phyloP scores from a whole-genome alignment of 2,888 invertebrate species.

The Drosophila robusta region DNA sequence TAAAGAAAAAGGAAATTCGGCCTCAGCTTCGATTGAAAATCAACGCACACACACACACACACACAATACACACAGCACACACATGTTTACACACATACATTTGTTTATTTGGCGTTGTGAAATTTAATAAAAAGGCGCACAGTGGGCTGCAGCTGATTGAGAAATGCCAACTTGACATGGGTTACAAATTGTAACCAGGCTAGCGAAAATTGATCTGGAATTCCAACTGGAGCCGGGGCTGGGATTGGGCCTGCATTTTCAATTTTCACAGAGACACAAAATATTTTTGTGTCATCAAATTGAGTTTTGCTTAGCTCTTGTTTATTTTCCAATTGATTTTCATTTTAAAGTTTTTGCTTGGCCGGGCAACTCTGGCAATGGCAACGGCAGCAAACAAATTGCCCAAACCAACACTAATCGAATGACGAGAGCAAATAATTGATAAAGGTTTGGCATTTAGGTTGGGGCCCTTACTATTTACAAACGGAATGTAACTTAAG shows the following conservation, averaged over 20 bases:
- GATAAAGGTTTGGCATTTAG: constrained; percentile 3
- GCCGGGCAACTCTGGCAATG: neutral
- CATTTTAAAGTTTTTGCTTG: constrained; percentile 27
- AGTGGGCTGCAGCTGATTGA: constrained; percentile 63
- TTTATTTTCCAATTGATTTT: constrained; percentile 47
- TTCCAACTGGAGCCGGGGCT: neutral
- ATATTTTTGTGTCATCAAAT: constrained; percentile 42
- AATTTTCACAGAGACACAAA: constrained; percentile 22
- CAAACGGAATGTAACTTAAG: no score
- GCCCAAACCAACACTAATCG: constrained; percentile 21
- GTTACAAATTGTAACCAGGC: constrained; percentile 27
- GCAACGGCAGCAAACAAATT: constrained; percentile 9
- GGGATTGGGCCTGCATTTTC: constrained; percentile 9
- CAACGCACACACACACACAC: constrained; percentile 57
- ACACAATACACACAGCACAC: constrained; percentile 26
- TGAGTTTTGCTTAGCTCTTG: constrained; percentile 41
- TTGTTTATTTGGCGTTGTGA: constrained; percentile 59
- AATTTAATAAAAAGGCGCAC: constrained; percentile 71
- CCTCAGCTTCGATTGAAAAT: constrained; percentile 76
- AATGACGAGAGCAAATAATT: constrained; percentile 16
- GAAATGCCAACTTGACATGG: constrained; percentile 55
- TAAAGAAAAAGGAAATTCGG: constrained; percentile 51
- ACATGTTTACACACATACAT: constrained; percentile 30
- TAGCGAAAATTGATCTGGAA: neutral
- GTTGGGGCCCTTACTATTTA: neutral